Percentiles rank a stretch among this genome's conserved stretches.
Conservation (phyloP, 2,113 vertebrate species). For the Chlorodrepanis virens region DNA sequence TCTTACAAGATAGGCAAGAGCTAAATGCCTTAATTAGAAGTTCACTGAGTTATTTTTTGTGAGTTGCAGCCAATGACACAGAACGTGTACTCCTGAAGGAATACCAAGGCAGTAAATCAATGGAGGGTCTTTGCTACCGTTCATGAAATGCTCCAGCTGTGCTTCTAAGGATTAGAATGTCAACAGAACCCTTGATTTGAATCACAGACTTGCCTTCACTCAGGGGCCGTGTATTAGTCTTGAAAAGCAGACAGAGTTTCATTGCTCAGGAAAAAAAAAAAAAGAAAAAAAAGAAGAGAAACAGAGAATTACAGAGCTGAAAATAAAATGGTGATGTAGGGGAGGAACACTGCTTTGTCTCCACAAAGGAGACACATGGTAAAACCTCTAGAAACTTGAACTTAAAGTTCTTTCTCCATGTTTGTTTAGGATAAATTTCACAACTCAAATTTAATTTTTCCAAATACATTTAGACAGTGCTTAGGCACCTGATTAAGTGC, state of each 20-base stretch:
- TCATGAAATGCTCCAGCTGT: conserved; percentile 69
- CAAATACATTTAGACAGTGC: neutral
- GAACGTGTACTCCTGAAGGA: conserved; percentile 57
- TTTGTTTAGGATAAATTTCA: neutral
- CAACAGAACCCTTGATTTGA: conserved; percentile 71
- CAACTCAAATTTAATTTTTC: neutral
- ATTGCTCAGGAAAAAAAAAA: neutral
- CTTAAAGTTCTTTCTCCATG: neutral
- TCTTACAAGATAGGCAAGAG: conserved; percentile 5
- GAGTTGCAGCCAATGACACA: conserved; percentile 19
- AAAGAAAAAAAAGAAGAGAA: neutral
- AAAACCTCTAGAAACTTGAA: neutral
- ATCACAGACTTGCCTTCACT: conserved; percentile 67
- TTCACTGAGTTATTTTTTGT: conserved; percentile 22
- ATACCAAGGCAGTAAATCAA: conserved; percentile 69
- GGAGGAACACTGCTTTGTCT: neutral
- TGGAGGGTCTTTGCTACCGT: conserved; percentile 45
- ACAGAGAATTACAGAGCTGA: conserved; percentile 18
- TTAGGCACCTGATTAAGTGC: neutral
- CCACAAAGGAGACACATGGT: neutral
- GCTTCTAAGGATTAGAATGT: conserved; percentile 66
- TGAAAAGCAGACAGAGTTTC: conserved; percentile 53
- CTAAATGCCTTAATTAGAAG: conserved; percentile 58
- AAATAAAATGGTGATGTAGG: conserved; percentile 56
- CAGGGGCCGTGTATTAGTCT: conserved; percentile 34